Conservation (phyloP, 2,888 invertebrate genomes). For the Stratiomys singularior region DNA sequence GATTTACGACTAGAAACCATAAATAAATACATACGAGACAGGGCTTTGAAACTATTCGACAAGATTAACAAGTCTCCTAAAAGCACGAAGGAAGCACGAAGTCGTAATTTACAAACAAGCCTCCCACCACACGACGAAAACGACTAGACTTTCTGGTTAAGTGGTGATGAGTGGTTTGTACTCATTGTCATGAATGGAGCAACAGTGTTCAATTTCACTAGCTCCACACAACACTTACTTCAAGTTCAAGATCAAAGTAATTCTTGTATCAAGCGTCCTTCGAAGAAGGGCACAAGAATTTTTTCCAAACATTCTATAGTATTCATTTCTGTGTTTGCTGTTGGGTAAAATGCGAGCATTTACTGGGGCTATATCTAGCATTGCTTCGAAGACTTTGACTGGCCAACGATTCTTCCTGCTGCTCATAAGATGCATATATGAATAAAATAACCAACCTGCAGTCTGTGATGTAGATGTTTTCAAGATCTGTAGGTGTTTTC, state of each 20-base stretch:
- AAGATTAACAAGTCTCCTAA: no score
- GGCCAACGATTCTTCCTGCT: neutral
- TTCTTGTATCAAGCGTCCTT: neutral
- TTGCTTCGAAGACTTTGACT: neutral
- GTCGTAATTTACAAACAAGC: no score
- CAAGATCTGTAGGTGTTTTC: neutral
- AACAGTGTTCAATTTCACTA: neutral
- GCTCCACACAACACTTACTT: neutral
- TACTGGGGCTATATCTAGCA: neutral
- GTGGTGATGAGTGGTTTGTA: no score
- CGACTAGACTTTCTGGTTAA: no score
- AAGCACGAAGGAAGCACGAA: no score
- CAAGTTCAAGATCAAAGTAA: neutral
- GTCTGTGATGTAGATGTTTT: neutral
- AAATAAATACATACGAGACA: no score
- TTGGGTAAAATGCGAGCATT: neutral
- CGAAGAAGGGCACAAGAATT: neutral
- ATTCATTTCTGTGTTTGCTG: neutral
- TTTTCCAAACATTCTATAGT: neutral
- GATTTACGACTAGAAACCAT: no score
- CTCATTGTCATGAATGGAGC: no score
- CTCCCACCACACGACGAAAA: no score
- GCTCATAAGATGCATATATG: neutral
- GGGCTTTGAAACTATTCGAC: no score
- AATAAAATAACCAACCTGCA: neutral